Conservation (phyloP, 2,113 vertebrate genomes). For the Catharus minimus region DNA sequence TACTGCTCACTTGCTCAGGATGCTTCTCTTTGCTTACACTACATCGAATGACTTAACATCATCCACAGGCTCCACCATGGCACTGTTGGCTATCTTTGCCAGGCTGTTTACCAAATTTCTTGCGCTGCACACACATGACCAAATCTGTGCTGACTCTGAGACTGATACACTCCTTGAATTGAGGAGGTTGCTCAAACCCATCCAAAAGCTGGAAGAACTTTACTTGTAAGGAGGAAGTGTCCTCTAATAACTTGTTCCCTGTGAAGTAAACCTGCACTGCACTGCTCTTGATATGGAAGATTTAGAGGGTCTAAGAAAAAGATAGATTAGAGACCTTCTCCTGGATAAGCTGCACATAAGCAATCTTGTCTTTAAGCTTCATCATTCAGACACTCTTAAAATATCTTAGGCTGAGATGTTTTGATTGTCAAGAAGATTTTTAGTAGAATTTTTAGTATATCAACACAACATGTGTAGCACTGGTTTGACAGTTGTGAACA, state of each 20-base stretch:
- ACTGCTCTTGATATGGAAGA: neutral
- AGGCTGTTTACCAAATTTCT: neutral
- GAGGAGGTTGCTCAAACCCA: neutral
- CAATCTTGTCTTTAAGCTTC: neutral
- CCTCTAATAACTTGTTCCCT: neutral
- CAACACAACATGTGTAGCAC: rapidly evolving
- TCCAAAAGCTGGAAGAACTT: neutral
- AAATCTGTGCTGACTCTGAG: neutral
- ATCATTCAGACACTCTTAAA: neutral
- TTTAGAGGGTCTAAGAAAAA: neutral
- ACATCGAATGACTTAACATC: rapidly evolving
- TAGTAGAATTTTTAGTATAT: neutral
- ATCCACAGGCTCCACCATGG: neutral
- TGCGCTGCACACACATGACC: neutral
- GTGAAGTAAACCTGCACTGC: neutral
- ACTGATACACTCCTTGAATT: neutral
- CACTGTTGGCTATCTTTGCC: neutral
- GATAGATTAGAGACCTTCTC: neutral
- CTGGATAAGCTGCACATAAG: neutral
- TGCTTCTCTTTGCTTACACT: neutral
- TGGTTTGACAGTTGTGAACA: neutral
- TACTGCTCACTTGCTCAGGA: neutral
- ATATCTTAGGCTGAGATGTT: neutral
- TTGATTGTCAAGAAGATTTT: neutral
- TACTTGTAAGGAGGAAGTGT: neutral